A percentile compares a stretch with the other conserved stretches of the same genome.
Conservation (phyloP, 2,888 invertebrate species). For the Thereva unica region DNA sequence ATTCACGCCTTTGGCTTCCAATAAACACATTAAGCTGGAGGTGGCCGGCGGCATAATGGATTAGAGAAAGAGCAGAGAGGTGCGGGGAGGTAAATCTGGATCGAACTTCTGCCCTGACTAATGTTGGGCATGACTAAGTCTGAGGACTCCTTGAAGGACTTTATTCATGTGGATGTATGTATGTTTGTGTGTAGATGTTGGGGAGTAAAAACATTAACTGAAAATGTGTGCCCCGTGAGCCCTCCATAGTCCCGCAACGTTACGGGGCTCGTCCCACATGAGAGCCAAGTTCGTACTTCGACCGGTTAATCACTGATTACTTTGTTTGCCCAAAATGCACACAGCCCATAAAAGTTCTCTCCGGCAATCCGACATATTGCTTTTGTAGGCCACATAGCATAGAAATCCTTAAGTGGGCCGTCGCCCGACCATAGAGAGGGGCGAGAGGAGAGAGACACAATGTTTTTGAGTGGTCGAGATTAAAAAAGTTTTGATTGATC, state of each 20-base stretch:
- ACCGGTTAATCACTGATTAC: constrained; percentile 24
- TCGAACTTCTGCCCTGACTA: constrained; percentile 12
- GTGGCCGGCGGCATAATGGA: constrained; percentile 20
- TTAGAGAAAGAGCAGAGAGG: neutral
- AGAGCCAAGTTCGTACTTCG: neutral
- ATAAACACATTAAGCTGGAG: constrained; percentile 34
- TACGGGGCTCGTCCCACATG: too few species aligned
- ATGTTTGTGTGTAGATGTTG: too few species aligned
- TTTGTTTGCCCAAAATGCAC: constrained; percentile 14
- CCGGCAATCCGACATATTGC: too few species aligned
- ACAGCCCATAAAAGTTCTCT: too few species aligned
- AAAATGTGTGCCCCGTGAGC: too few species aligned
- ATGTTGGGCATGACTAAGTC: constrained; percentile 15
- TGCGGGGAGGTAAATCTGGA: neutral
- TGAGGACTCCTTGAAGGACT: neutral
- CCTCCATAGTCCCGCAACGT: too few species aligned
- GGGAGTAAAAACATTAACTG: too few species aligned
- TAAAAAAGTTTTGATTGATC: constrained; percentile 35
- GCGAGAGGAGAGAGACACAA: constrained; percentile 3
- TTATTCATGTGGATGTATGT: too few species aligned
- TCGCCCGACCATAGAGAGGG: neutral
- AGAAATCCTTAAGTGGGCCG: too few species aligned
- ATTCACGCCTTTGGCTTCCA: constrained; percentile 41
- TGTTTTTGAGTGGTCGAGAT: constrained; percentile 20
- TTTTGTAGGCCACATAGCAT: too few species aligned